Base-by-base conservation (phyloP, 2,113 vertebrate species). In the Corythornis madagascariensis region DNA sequence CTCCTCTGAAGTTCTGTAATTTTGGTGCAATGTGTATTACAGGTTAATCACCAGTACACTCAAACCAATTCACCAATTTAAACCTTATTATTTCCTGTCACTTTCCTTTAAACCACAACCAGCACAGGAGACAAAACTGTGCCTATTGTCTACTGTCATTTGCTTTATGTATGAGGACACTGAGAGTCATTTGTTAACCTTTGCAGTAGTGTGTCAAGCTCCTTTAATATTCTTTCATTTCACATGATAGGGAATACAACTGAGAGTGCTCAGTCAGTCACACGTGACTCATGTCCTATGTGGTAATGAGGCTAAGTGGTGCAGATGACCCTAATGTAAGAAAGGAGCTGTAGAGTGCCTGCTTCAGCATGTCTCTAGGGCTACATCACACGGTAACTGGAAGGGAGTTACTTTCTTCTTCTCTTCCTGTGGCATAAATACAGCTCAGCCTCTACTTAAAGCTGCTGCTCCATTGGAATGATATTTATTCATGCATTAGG, bases 201-300 rank as follows among this genome's bases (percentile, higher is more conserved):
- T 93, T 93, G 81, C 89, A 96, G 66, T n/a, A 92, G 76, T 57
- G 78, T 93, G 89, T 87, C 71, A 72, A 95, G 82, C 71, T 95
- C 89, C 91, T 93, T 93, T 94, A 95, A 92, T 95, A 94, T 93
- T 94, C 81, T 89, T 95, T 90, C 91, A 89, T 89, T 96, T 95
- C 75, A 60, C 56, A 79, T 85, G 81, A 93, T 89, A 64, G 87
- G 92, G 55, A 92, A 87, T 60, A 89, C 78, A 81, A 88, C 59
- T 14, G 81, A 94, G 88, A 77, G 63, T 48, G 84, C 64, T 91
- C 3, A 0, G 64, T 48, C 47, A 55, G 71, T 47, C 43, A 52
- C 89, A 91, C 20, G 10, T 95, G 83, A 86, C 84, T 59, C 4
- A 1, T 83, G 75, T 80, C 77, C 82, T 94, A 20, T 1, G n/a